Percentiles rank a stretch among this genome's conserved stretches.
phyloP scores from a whole-genome alignment of 1,140 invertebrate species.

The Calycopis cecrops region DNA sequence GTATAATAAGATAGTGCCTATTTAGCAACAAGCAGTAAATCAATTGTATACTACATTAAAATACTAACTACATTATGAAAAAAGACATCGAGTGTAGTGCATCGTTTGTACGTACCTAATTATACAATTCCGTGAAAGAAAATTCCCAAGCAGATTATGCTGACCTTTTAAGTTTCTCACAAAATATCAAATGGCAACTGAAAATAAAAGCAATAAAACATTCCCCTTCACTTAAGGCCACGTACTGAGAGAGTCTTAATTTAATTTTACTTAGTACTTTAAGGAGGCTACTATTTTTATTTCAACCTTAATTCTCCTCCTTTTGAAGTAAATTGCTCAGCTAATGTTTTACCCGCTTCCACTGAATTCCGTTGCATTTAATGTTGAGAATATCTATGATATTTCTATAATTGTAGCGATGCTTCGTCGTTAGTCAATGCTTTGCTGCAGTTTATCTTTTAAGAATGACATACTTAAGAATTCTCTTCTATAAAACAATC shows the following conservation, averaged over 20 bases:
- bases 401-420: neutral
- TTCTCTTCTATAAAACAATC: neutral
- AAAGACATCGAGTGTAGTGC: no score
- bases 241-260: slow-evolving; percentile 5
- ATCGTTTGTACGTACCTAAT: no score
- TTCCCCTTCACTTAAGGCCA: slow-evolving; percentile 7
- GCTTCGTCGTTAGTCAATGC: neutral
- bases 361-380: neutral
- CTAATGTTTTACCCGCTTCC: slow-evolving; percentile 3
- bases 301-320: slow-evolving; percentile 7
- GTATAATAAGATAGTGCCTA: no score
- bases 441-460: slow-evolving; percentile 2
- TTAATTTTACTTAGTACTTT: slow-evolving; percentile 9
- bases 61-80: no score
- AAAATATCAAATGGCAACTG: slow-evolving; percentile 2
- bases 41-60: no score
- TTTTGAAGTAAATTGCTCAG: slow-evolving; percentile 5
- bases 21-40: no score
- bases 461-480: neutral
- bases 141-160: neutral
- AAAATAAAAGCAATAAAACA: slow-evolving; percentile 6
- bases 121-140: no score
- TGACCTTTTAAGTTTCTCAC: neutral
- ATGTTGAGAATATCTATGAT: neutral
- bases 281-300: slow-evolving; percentile 7